A percentile compares a stretch with the other conserved stretches of the same genome.
Evolutionary conservation across 2,888 invertebrate genomes (phyloP).

Genomic region (Nymphalis polychloros): DNA sequence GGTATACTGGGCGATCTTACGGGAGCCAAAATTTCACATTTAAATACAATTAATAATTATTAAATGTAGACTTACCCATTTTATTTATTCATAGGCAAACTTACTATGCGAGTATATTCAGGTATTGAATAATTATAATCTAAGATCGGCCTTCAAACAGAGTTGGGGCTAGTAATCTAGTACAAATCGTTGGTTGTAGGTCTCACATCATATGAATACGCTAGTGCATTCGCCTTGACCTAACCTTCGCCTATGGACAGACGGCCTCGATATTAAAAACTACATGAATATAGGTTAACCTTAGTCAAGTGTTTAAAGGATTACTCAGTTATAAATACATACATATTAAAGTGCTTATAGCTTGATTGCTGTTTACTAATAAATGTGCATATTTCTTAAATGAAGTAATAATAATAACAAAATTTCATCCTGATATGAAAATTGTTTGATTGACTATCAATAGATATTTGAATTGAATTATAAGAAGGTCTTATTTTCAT

Average conservation of each 20-base stretch:
- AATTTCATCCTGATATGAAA: too few relatives aligned
- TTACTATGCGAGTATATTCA: constrained; percentile 12
- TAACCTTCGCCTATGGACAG: constrained; percentile 54
- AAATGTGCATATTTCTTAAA: too few relatives aligned
- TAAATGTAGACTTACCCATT: neutral
- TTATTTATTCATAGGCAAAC: neutral
- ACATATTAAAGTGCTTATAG: neutral
- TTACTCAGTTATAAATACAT: neutral
- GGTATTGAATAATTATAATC: constrained; percentile 14
- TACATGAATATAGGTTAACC: constrained; percentile 31
- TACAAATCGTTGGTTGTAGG: constrained; percentile 36
- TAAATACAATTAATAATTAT: too few relatives aligned
- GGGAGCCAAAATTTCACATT: too few relatives aligned
- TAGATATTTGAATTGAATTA: too few relatives aligned
- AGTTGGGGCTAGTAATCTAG: constrained; percentile 32
- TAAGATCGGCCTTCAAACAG: constrained; percentile 29
- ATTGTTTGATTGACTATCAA: too few relatives aligned
- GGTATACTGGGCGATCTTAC: too few relatives aligned
- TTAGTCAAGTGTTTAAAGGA: neutral
- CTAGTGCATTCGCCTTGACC: constrained; percentile 69
- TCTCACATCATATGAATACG: constrained; percentile 43
- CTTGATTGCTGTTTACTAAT: too few relatives aligned
- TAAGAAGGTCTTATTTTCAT: too few relatives aligned
- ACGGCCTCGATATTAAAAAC: constrained; percentile 38
- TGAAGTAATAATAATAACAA: too few relatives aligned